A percentile compares a stretch with the other conserved stretches of the same genome.
Conservation (phyloP, 2,888 invertebrate genomes). For the Drosophila colorata region DNA sequence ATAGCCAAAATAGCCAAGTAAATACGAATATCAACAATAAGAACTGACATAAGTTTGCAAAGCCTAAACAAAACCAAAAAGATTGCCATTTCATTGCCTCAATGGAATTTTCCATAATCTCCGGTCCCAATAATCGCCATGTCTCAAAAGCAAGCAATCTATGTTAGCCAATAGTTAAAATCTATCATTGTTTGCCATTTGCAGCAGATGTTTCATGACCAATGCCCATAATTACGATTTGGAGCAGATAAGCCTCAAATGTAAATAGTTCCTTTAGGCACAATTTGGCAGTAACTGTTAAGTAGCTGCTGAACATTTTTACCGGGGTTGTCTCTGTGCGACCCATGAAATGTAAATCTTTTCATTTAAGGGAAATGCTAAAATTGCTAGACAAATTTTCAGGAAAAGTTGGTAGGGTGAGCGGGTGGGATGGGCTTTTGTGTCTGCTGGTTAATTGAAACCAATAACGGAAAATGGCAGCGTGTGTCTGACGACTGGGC, state of each 20-base stretch:
- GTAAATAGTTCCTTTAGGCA: constrained; percentile 16
- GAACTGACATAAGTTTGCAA: background rate
- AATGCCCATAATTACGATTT: constrained; percentile 8
- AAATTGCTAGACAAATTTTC: constrained; percentile 27
- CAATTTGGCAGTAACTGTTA: constrained; percentile 28
- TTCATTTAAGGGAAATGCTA: constrained; percentile 8
- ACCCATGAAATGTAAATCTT: constrained; percentile 40
- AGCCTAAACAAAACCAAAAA: background rate
- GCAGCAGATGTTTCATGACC: background rate
- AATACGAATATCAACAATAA: background rate
- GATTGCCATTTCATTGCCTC: background rate
- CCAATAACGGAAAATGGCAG: constrained; percentile 58
- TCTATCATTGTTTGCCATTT: constrained; percentile 2
- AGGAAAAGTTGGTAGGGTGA: background rate
- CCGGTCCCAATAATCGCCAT: background rate
- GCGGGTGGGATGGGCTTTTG: background rate
- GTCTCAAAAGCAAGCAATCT: background rate
- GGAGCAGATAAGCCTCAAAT: constrained; percentile 10
- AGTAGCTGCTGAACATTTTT: constrained; percentile 30
- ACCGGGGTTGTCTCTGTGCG: constrained; percentile 10
- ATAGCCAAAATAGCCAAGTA: no score
- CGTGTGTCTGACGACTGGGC: constrained; percentile 34
- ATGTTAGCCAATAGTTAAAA: background rate
- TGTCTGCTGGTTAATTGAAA: constrained; percentile 66
- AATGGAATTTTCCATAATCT: constrained; percentile 8